Conservation (phyloP, 2,113 vertebrate genomes). For the Pitta sordida region DNA sequence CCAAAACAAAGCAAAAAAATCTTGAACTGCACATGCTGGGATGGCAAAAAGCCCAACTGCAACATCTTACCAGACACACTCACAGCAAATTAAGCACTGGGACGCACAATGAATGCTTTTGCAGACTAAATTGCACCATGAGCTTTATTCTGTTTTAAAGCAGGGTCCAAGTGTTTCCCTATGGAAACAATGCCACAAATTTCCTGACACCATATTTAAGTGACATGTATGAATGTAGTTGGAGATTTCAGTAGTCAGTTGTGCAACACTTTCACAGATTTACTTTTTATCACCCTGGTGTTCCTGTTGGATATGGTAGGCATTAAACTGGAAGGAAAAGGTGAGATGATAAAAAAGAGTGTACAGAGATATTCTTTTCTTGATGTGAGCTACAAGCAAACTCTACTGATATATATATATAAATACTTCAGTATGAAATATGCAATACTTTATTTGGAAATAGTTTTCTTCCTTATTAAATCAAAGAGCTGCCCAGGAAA, state of each 20-base stretch:
- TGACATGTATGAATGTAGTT: neutral
- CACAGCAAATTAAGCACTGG: neutral
- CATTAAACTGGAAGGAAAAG: neutral
- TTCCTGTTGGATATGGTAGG: neutral
- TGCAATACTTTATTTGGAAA: neutral
- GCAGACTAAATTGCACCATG: neutral
- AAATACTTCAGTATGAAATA: neutral
- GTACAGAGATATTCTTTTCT: neutral
- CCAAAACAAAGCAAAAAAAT: slow-evolving; percentile 1
- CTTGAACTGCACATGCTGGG: neutral
- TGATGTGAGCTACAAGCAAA: neutral
- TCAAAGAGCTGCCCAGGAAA: neutral
- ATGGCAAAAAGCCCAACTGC: neutral
- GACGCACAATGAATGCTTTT: neutral
- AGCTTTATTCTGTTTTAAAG: neutral
- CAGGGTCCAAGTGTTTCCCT: neutral
- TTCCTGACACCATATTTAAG: neutral
- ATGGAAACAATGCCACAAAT: neutral
- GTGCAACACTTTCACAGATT: accelerated
- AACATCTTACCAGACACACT: neutral
- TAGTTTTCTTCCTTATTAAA: neutral
- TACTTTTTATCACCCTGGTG: neutral
- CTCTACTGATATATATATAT: neutral
- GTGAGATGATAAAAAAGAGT: neutral
- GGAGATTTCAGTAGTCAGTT: neutral